Conservation (phyloP, 2,888 invertebrate genomes). For the Platycheirus albimanus region DNA sequence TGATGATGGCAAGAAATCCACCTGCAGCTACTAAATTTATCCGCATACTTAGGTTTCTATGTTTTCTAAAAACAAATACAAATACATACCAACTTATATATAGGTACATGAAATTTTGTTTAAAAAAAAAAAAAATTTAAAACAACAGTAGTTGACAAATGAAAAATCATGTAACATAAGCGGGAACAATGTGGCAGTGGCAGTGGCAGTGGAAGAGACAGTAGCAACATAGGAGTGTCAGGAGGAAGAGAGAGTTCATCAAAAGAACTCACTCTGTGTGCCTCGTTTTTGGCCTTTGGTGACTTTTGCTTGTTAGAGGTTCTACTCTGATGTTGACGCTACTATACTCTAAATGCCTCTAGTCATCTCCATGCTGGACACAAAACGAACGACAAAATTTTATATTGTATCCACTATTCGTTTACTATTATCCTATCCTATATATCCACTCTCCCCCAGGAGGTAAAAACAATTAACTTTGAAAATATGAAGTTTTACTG, state of each 20-base stretch:
- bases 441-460: constrained; percentile 51
- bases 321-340: constrained; percentile 67
- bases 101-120: too few species aligned
- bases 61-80: constrained; percentile 8
- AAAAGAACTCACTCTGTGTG: constrained; percentile 58
- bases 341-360: constrained; percentile 37
- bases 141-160: constrained; percentile 67
- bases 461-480: constrained; percentile 73
- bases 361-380: constrained; percentile 9
- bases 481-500: constrained; percentile 71
- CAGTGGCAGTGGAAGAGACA: constrained; percentile 24
- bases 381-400: constrained; percentile 50
- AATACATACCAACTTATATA: constrained; percentile 5
- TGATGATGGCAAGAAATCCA: constrained; percentile 69
- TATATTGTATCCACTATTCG: constrained; percentile 51
- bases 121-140: constrained; percentile 34
- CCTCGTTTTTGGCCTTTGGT: constrained; percentile 65
- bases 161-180: constrained; percentile 65
- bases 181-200: constrained; percentile 14
- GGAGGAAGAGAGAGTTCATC: constrained; percentile 70
- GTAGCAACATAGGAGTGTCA: constrained; percentile 24
- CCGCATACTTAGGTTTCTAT: constrained; percentile 51
- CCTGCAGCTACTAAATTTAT: constrained; percentile 63
- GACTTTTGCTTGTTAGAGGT: constrained; percentile 67
- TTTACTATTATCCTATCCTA: constrained; percentile 56